A percentile compares a stretch with the other conserved stretches of the same genome.
Evolutionary conservation across 1,140 invertebrate species (phyloP).

Genomic region (Hyposmocoma kahamanoa): DNA sequence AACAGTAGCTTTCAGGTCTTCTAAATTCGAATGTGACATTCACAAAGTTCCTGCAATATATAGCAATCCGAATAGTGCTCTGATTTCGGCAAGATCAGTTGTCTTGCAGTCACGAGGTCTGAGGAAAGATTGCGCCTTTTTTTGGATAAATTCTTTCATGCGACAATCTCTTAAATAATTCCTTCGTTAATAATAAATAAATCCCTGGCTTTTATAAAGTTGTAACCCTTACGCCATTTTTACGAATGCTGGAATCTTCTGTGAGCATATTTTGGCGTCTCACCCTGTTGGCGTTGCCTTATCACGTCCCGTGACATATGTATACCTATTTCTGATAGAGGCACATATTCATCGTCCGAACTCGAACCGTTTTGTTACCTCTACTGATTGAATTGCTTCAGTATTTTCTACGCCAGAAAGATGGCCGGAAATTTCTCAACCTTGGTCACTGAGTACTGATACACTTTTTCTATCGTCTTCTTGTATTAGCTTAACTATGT

Average conservation of each 20-base stretch:
- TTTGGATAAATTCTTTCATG: constrained; percentile 27
- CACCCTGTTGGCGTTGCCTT: constrained; percentile 28
- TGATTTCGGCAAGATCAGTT: constrained; percentile 21
- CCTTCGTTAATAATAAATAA: constrained; percentile 27
- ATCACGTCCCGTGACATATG: constrained; percentile 23
- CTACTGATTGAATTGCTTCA: constrained; percentile 20
- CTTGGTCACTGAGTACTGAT: constrained; percentile 27
- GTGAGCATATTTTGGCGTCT: constrained; percentile 28
- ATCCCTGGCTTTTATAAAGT: constrained; percentile 23
- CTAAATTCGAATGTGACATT: background rate
- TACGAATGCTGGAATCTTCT: constrained; percentile 25
- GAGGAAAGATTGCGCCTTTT: constrained; percentile 19
- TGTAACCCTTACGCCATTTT: too few relatives aligned
- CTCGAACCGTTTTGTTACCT: constrained; percentile 25
- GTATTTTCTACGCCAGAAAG: too few relatives aligned
- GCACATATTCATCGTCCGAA: constrained; percentile 20
- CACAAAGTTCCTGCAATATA: constrained; percentile 4
- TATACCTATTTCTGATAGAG: constrained; percentile 26
- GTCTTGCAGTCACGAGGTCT: constrained; percentile 23
- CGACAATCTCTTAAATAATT: constrained; percentile 27
- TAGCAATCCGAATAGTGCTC: constrained; percentile 15
- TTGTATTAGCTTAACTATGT: constrained; percentile 25
- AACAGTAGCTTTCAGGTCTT: constrained; percentile 1
- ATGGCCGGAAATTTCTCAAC: constrained; percentile 26
- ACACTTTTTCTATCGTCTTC: constrained; percentile 34